Evolutionary conservation across 1,140 invertebrate species (phyloP).

Genomic region (Hylaeus volcanicus): DNA sequence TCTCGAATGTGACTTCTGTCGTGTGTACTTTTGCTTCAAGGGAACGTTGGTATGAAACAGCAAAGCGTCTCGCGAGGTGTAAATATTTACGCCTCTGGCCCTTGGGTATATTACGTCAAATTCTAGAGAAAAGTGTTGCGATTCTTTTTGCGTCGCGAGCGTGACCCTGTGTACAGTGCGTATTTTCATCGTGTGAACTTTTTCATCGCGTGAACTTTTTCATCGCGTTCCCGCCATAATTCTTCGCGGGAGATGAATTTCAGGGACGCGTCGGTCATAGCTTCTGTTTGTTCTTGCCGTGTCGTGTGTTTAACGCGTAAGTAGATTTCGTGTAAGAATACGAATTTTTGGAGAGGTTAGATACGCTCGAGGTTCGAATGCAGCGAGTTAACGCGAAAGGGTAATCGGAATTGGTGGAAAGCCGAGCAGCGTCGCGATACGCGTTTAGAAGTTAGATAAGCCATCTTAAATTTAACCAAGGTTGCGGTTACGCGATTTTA

Average conservation of each 20-base stretch:
- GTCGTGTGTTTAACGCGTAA: too few relatives aligned
- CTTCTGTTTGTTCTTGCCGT: neutral
- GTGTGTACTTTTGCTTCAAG: constrained; percentile 24
- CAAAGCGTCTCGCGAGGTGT: constrained; percentile 25
- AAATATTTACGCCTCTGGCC: constrained; percentile 39
- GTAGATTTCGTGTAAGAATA: too few relatives aligned
- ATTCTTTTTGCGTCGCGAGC: constrained; percentile 20
- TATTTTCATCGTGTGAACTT: neutral
- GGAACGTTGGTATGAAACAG: constrained; percentile 24
- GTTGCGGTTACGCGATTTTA: neutral
- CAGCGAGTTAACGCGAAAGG: neutral
- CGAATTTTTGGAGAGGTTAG: too few relatives aligned
- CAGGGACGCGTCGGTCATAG: too few relatives aligned
- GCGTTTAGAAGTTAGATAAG: neutral
- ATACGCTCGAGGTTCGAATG: too few relatives aligned
- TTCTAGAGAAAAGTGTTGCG: constrained; percentile 4
- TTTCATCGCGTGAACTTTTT: neutral
- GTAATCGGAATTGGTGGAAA: neutral
- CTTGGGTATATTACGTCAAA: constrained; percentile 38
- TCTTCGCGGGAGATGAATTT: neutral
- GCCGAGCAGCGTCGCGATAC: too few relatives aligned
- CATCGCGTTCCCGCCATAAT: neutral
- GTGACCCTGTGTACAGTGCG: neutral
- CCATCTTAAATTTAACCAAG: constrained; percentile 32
- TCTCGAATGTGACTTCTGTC: constrained; percentile 34